phyloP scores from a whole-genome alignment of 2,113 vertebrate species.

The Bos indicus region DNA sequence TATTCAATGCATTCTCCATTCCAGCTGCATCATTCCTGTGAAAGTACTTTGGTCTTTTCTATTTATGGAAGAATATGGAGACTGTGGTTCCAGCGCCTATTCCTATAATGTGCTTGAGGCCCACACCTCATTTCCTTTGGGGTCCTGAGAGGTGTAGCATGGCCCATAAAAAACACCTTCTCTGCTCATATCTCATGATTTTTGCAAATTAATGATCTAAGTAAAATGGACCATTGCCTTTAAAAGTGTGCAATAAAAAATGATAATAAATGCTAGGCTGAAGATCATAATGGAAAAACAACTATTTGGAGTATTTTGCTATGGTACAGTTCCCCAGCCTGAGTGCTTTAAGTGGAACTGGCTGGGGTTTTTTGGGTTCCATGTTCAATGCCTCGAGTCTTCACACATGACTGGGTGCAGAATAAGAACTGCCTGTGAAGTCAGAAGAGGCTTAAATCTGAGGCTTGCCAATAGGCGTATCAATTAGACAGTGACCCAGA shows the following conservation, averaged over 20 bases:
- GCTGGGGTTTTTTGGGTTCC: conserved; percentile 38
- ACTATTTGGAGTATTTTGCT: conserved; percentile 65
- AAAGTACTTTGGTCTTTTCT: conserved; percentile 55
- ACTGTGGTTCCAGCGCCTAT: conserved; percentile 39
- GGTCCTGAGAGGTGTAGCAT: conserved; percentile 63
- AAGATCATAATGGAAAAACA: conserved; percentile 72
- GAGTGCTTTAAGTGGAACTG: conserved; percentile 47
- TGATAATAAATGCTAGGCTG: conserved; percentile 68
- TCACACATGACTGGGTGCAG: conserved; percentile 78
- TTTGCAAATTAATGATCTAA: conserved; percentile 79
- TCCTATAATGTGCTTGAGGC: conserved; percentile 57
- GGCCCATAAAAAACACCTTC: conserved; percentile 57
- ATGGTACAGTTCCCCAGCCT: conserved; percentile 67
- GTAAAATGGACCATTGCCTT: conserved; percentile 76
- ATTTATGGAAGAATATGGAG: conserved; percentile 62
- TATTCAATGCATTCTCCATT: conserved; percentile 48
- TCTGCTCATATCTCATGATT: conserved; percentile 77
- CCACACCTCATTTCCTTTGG: conserved; percentile 77
- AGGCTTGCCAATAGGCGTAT: conserved; percentile 89
- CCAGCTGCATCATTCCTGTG: conserved; percentile 52
- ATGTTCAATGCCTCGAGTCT: conserved; percentile 70
- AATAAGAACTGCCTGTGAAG: conserved; percentile 77
- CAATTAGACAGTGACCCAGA: conserved; percentile 96
- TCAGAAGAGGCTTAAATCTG: conserved; percentile 83
- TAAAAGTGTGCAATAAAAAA: conserved; percentile 73